phyloP scores from a whole-genome alignment of 92 coral and sea anemone species.

The Micromussa lordhowensis region DNA sequence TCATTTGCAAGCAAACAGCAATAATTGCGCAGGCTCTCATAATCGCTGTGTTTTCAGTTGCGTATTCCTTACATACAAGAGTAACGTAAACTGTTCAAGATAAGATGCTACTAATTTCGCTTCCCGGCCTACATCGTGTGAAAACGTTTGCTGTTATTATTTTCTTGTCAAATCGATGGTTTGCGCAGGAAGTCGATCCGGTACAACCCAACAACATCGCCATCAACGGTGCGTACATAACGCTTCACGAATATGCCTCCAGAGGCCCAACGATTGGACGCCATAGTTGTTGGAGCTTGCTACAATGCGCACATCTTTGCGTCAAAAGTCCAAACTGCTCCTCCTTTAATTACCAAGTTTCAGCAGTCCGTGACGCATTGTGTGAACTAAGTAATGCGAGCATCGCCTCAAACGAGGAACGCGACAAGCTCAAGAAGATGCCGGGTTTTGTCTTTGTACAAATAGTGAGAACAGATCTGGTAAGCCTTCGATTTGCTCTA shows the following conservation, averaged over 20 bases:
- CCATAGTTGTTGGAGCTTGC: not conserved
- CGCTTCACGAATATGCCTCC: not conserved
- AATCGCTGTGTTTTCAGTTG: not conserved
- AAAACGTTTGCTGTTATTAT: not conserved
- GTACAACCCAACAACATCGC: not conserved
- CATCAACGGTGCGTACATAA: conserved; percentile 16
- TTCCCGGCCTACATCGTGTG: not conserved
- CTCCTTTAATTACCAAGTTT: conserved; percentile 13
- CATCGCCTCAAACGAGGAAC: not conserved
- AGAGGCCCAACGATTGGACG: conserved; percentile 14
- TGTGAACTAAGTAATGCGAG: conserved; percentile 25
- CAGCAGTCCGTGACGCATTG: not conserved
- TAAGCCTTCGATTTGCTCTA: not conserved
- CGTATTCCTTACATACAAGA: not conserved
- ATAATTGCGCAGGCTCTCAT: not conserved
- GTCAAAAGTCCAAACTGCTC: not conserved
- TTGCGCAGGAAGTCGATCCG: not conserved
- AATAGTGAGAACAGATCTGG: conserved; percentile 16
- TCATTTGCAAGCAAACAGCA: not conserved
- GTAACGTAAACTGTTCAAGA: not conserved
- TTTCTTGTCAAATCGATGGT: not conserved
- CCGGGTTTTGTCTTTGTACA: conserved; percentile 23
- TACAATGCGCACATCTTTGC: conserved; percentile 20
- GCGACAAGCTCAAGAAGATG: not conserved
- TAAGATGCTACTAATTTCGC: not conserved